phyloP scores from a whole-genome alignment of 1,140 invertebrate genomes.

The Drosophila simulans region DNA sequence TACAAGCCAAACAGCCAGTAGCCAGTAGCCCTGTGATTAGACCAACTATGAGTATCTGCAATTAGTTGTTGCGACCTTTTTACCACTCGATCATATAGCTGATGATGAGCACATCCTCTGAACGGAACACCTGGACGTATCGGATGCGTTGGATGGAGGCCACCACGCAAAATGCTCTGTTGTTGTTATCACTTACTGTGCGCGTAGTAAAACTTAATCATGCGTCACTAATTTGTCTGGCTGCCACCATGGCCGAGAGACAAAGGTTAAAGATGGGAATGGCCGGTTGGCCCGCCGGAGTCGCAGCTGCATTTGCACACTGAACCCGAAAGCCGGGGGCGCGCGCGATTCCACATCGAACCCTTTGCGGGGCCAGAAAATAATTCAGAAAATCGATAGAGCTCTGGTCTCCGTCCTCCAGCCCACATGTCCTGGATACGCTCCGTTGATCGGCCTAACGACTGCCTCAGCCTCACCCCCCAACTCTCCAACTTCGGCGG shows the following conservation, averaged over 20 bases:
- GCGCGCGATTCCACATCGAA: conserved; percentile 1
- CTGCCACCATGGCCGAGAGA: conserved; percentile 32
- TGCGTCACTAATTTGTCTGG: conserved; percentile 75
- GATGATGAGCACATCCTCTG: conserved; percentile 4
- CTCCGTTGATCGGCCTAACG: conserved; percentile 74
- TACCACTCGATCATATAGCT: neutral
- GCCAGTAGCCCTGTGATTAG: conserved; percentile 41
- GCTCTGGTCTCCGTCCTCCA: conserved; percentile 31
- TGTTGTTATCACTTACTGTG: conserved; percentile 51
- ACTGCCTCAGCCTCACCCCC: conserved; percentile 48
- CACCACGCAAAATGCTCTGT: conserved; percentile 9
- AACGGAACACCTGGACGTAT: conserved; percentile 25
- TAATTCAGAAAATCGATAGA: conserved; percentile 62
- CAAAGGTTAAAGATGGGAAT: conserved; percentile 31
- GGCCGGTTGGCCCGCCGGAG: conserved; percentile 8
- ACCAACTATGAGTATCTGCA: conserved; percentile 50
- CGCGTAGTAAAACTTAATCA: conserved; percentile 74
- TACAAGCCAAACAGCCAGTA: conserved; percentile 42
- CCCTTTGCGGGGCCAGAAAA: conserved; percentile 8
- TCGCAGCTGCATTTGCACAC: conserved; percentile 60
- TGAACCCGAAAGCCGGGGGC: conserved; percentile 16
- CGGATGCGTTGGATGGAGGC: no score
- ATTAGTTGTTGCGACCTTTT: conserved; percentile 12
- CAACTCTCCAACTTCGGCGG: conserved; percentile 2
- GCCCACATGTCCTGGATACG: conserved; percentile 71